Percentiles rank a stretch among this genome's conserved stretches.
Evolutionary conservation across 2,797 vertebrate species (phyloP).

Genomic region (Propithecus deckenii): DNA sequence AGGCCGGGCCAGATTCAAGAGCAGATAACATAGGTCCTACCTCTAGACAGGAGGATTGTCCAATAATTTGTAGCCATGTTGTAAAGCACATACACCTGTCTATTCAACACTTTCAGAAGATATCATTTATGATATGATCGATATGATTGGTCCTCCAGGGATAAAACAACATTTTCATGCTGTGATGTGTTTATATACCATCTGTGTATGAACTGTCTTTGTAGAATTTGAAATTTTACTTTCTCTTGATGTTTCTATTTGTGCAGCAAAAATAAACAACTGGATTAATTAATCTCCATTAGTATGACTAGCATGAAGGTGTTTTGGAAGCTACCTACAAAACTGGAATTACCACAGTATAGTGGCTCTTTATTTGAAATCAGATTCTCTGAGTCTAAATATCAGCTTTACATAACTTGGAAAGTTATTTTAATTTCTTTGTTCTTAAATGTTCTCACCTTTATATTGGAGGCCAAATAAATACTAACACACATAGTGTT

Average conservation of each 20-base stretch:
- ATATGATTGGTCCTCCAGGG: not conserved
- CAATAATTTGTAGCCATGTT: not conserved
- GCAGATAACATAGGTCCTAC: not conserved
- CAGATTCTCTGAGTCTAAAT: not conserved
- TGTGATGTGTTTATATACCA: not conserved
- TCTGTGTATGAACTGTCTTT: not conserved
- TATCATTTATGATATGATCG: not conserved
- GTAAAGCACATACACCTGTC: not conserved
- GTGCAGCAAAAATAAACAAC: not conserved
- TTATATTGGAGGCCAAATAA: not conserved
- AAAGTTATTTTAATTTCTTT: not conserved
- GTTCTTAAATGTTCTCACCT: not conserved
- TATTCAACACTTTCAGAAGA: not conserved
- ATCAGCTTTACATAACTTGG: not conserved
- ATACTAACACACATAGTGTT: not conserved
- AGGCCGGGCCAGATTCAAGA: not conserved
- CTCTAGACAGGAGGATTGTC: not conserved
- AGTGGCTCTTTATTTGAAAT: not conserved
- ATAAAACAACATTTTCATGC: not conserved
- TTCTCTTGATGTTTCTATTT: not conserved
- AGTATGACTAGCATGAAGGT: not conserved
- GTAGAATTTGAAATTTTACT: not conserved
- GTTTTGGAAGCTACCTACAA: not conserved
- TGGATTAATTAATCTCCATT: not conserved
- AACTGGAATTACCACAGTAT: not conserved